Conservation (phyloP, 2,797 vertebrate genomes). For the Psittacula echo region DNA sequence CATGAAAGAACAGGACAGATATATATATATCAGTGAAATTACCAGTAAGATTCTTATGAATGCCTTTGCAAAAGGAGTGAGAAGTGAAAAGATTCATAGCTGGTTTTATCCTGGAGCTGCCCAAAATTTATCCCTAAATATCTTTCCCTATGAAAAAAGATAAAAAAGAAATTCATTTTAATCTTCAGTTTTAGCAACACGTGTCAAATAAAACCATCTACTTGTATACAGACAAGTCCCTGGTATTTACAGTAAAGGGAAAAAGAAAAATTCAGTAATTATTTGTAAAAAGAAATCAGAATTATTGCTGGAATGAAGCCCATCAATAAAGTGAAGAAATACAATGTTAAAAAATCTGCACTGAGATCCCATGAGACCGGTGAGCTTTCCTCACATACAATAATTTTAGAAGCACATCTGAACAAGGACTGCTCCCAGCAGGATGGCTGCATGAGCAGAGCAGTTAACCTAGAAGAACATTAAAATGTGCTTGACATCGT, state of each 20-base stretch:
- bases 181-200: neutral
- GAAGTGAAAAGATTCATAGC: neutral
- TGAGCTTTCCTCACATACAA: neutral
- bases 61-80: neutral
- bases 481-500: neutral
- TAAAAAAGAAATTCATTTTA: neutral
- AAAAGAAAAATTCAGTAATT: neutral
- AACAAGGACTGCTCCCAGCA: neutral
- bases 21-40: neutral
- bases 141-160: neutral
- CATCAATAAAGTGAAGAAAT: neutral
- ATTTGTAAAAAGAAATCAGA: neutral
- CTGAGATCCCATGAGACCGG: neutral
- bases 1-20: neutral
- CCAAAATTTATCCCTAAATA: neutral
- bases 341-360: rapidly evolving
- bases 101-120: neutral
- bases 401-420: neutral
- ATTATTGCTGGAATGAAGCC: neutral
- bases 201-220: neutral
- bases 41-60: neutral
- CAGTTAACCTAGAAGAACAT: neutral
- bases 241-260: neutral
- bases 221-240: no score
- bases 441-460: neutral